Evolutionary conservation across 64 coral and sea anemone species (phyloP), one percentile per base, ranked within the genome.

Genomic region (Montipora sp.): DNA sequence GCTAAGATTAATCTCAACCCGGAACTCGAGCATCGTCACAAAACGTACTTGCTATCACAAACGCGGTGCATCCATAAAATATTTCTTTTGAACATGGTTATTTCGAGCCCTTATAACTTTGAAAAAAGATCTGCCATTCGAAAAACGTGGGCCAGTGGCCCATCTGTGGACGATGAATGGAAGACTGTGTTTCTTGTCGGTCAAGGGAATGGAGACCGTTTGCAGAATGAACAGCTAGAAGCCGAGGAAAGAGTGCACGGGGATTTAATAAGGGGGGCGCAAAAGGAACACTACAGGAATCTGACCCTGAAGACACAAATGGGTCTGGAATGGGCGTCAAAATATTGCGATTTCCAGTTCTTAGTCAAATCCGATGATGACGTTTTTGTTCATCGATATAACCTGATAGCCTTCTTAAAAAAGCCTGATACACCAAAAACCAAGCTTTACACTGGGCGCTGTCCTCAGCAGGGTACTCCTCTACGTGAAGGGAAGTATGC

Each of bases 351-450:
- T 8, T 87, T 87, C 44, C 84, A 24, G 3, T 87, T 22, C n/a
- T 60, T 87, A 13, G n/a, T 87, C 13, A 87, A 87, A 87, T 49
- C 47, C 0, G 84, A 87, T 16, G 84, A 87, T 74, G 73, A 87
- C 45, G 46, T 72, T 47, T 87, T 71, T 74, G 67, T 87, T 24
- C 72, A 87, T 43, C 12, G 18, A 12, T n/a, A 50, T 22, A 72
- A 49, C 21, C 51, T 87, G 68, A 9, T 70, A 5, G 47, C 75
- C 16, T 87, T 50, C n/a, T 51, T 87, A 45, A 10, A 6, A 0
- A 46, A 73, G 7, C 36, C 11, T 13, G 11, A 47, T 3, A 53
- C 66, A 14, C 84, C 84, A 7, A 68, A 21, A 3, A 50, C 44
- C 3, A 87, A 51, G 13, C 53, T 24, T 48, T 87, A 87, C 19